Conservation (phyloP, 2,113 vertebrate species). For the Laterallus jamaicensis region DNA sequence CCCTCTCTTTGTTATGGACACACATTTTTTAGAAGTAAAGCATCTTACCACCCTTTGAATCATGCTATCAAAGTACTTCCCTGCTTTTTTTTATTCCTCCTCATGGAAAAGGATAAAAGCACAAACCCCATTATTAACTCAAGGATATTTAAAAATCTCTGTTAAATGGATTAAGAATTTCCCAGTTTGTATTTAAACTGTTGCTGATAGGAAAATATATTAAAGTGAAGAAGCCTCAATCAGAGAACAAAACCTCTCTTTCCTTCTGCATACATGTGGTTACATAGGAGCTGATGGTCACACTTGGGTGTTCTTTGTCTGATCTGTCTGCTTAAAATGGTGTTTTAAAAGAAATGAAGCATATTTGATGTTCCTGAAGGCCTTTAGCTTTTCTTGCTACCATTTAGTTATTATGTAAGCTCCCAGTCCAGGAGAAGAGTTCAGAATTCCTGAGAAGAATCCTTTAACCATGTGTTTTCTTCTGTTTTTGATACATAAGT, state of each 20-base stretch:
- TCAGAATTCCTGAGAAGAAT: not conserved
- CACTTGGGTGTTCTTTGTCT: not conserved
- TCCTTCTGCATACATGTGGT: not conserved
- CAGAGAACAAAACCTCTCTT: not conserved
- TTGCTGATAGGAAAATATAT: not conserved
- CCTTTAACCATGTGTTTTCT: not conserved
- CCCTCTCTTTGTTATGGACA: not conserved
- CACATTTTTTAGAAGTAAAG: not conserved
- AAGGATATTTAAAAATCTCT: not conserved
- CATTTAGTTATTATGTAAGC: not conserved
- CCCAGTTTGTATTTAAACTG: not conserved
- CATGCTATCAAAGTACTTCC: not conserved
- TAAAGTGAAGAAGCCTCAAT: not conserved
- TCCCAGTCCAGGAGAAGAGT: not conserved
- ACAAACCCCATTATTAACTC: not conserved
- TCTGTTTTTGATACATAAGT: not conserved
- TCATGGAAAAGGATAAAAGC: not conserved
- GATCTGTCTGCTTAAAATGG: not conserved
- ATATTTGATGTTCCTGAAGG: not conserved
- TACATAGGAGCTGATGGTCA: not conserved
- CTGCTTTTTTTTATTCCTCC: not conserved
- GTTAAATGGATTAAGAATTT: not conserved
- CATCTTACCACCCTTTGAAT: not conserved
- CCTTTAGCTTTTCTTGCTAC: not conserved
- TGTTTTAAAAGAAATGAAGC: not conserved